Conservation (phyloP, 2,888 invertebrate species). For the Tipula unca region DNA sequence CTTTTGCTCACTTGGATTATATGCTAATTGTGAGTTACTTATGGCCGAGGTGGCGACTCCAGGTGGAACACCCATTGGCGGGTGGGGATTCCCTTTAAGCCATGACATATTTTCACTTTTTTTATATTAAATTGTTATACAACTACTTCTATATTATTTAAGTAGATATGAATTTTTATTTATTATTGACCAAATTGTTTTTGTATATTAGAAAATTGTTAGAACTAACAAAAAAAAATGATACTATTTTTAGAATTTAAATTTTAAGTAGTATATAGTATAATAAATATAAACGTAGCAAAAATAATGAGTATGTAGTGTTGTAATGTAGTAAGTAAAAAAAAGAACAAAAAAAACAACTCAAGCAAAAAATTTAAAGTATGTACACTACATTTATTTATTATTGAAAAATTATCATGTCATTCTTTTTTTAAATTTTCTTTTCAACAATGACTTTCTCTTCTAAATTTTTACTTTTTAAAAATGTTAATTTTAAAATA, state of each 20-base stretch:
- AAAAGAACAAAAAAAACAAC: not conserved
- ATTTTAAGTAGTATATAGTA: not conserved
- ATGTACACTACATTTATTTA: not conserved
- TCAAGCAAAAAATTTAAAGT: not conserved
- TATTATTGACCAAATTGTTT: not conserved
- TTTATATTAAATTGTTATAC: not conserved
- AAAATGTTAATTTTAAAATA: not conserved
- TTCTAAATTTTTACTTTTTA: not conserved
- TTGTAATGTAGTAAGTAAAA: not conserved
- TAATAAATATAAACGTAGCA: not conserved
- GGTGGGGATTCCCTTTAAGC: not conserved
- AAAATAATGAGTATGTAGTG: not conserved
- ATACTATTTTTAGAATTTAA: not conserved
- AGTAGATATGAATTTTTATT: not conserved
- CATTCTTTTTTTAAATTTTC: not conserved
- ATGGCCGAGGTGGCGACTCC: not conserved
- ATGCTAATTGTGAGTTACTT: not conserved
- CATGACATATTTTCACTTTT: slow-evolving; percentile 17
- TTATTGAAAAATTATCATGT: not conserved
- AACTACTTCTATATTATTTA: not conserved
- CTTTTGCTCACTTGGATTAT: slow-evolving; percentile 9
- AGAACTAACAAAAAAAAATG: not conserved
- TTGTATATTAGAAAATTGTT: not conserved
- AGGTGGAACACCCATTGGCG: not conserved
- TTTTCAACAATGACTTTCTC: slow-evolving; percentile 17